Evolutionary conservation across 2,113 vertebrate genomes (phyloP).

Genomic region (Pithys albifrons): DNA sequence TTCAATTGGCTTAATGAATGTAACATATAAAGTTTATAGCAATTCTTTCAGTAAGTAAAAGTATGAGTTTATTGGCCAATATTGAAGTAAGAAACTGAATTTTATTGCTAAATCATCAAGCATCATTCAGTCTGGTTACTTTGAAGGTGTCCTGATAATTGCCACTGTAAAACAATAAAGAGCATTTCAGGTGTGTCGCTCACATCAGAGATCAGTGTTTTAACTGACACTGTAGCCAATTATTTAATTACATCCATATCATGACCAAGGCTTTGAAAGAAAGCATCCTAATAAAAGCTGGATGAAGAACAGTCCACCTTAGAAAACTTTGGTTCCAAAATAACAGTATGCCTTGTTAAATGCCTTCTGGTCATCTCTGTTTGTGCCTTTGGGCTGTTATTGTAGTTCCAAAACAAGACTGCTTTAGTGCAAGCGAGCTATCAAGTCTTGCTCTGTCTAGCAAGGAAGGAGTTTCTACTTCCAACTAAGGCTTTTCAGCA

Average conservation of each 20-base stretch:
- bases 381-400: not conserved
- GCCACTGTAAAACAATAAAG: not conserved
- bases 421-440: not conserved
- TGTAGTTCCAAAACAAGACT: not conserved
- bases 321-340: not conserved
- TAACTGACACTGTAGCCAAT: not conserved
- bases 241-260: not conserved
- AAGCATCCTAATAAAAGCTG: not conserved
- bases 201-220: not conserved
- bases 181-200: not conserved
- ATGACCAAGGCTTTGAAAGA: not conserved
- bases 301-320: not conserved
- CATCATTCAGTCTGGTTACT: not conserved
- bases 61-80: not conserved
- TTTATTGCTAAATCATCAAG: not conserved
- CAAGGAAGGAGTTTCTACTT: not conserved
- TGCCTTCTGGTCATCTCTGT: not conserved
- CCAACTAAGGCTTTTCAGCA: not conserved
- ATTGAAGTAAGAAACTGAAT: not conserved
- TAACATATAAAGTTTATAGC: not conserved
- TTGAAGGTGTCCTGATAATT: not conserved
- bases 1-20: not conserved
- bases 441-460: not conserved
- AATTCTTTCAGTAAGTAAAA: conserved; percentile 24
- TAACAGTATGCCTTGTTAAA: not conserved